Percentiles rank a stretch among this genome's conserved stretches.
phyloP scores from a whole-genome alignment of 2,113 vertebrate genomes.

The Phylloscopus trochilus region DNA sequence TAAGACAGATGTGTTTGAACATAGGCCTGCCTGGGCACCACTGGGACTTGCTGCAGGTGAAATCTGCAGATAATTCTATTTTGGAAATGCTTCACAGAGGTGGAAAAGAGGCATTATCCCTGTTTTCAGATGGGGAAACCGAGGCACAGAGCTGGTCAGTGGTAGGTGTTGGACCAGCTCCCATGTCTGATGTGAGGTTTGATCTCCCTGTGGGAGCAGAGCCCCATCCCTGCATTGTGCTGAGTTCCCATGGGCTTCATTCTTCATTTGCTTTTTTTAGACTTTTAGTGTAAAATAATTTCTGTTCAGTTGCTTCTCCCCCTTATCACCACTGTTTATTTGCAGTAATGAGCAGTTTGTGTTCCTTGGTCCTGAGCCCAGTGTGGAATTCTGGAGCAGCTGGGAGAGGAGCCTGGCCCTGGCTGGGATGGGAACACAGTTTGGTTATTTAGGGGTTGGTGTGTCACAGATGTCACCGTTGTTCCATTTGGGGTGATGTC shows the following conservation, averaged over 20 bases:
- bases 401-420: background rate
- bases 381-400: background rate
- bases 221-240: background rate
- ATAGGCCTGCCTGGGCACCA: background rate
- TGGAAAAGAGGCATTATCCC: background rate
- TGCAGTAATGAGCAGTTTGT: background rate
- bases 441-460: background rate
- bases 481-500: background rate
- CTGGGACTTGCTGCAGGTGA: background rate
- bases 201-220: background rate
- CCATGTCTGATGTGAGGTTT: accelerated
- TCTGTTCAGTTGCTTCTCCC: background rate
- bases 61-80: background rate
- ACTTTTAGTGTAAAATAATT: background rate
- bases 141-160: background rate
- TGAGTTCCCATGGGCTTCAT: background rate
- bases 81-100: background rate
- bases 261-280: background rate
- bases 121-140: background rate
- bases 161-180: background rate
- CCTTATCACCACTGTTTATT: background rate
- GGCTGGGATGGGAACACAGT: background rate
- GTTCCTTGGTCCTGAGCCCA: background rate
- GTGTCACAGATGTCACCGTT: background rate
- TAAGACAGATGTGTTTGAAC: background rate